Evolutionary conservation across 2,113 vertebrate genomes (phyloP).

Genomic region (Festucalex cinctus): DNA sequence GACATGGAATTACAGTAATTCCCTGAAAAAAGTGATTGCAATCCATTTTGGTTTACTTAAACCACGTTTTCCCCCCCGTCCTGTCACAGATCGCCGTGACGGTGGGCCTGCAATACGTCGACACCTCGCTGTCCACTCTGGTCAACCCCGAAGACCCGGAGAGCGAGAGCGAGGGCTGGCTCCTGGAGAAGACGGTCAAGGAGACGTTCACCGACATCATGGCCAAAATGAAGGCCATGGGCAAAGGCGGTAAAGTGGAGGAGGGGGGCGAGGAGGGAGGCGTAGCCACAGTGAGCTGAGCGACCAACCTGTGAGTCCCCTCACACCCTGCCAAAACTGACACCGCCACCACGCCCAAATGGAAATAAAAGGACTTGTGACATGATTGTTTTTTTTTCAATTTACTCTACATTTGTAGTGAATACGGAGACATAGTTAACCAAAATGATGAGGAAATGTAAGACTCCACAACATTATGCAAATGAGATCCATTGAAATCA

Average conservation of each 20-base stretch:
- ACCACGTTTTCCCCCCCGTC: not conserved
- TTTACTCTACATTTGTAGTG: conserved; percentile 14
- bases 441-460: not conserved
- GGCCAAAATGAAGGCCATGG: conserved; percentile 82
- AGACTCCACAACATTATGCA: not conserved
- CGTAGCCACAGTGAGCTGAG: conserved; percentile 87
- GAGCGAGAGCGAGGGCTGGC: conserved; percentile 91
- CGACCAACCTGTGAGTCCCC: not conserved
- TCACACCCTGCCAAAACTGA: conserved; percentile 49
- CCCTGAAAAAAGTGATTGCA: too few species aligned
- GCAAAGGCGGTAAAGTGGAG: conserved; percentile 88
- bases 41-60: not conserved
- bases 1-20: too few species aligned
- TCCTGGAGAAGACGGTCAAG: conserved; percentile 90
- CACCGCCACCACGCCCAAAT: conserved; percentile 38
- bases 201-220: conserved; percentile 88
- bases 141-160: conserved; percentile 87
- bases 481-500: not conserved
- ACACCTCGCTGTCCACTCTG: conserved; percentile 84
- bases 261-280: conserved; percentile 74
- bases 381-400: conserved; percentile 27
- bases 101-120: conserved; percentile 84
- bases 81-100: conserved; percentile 76
- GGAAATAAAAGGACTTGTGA: conserved; percentile 32
- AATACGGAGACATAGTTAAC: conserved; percentile 12